A percentile compares a stretch with the other conserved stretches of the same genome.
Conservation (phyloP, 2,888 invertebrate genomes). For the Dorcus parallelipipedus region DNA sequence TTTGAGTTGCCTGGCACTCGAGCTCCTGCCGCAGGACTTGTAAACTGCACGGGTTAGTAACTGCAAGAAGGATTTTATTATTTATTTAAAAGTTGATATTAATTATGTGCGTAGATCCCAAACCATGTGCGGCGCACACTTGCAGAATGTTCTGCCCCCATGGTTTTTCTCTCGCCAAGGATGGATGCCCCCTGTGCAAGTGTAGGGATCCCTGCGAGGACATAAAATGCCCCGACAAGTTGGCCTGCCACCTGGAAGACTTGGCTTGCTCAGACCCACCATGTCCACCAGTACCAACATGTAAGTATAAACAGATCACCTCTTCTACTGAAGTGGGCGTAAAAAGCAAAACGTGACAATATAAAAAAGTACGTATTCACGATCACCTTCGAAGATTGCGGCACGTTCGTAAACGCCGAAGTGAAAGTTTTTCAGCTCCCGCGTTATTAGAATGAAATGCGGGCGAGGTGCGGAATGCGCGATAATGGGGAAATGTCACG, state of each 20-base stretch:
- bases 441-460: not conserved
- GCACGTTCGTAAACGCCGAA: not conserved
- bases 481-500: not conserved
- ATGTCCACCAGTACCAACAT: conserved; percentile 81
- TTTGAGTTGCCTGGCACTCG: conserved; percentile 75
- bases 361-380: not conserved
- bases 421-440: conserved; percentile 9
- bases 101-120: no score
- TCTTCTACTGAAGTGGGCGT: no score
- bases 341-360: not conserved
- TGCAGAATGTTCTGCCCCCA: conserved; percentile 85
- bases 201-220: conserved; percentile 79
- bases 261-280: conserved; percentile 74
- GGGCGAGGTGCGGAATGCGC: not conserved
- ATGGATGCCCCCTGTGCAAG: conserved; percentile 75
- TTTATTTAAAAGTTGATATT: no score
- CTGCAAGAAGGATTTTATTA: no score
- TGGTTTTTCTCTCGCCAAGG: conserved; percentile 68
- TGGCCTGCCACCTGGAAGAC: conserved; percentile 76
- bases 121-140: conserved; percentile 73
- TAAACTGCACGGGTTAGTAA: conserved; percentile 64
- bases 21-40: conserved; percentile 60
- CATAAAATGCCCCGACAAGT: conserved; percentile 70
- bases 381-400: no score
- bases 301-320: conserved; percentile 48